Base-by-base conservation (phyloP, 2,888 invertebrate species). In the Zygothrica quintamaculata region DNA sequence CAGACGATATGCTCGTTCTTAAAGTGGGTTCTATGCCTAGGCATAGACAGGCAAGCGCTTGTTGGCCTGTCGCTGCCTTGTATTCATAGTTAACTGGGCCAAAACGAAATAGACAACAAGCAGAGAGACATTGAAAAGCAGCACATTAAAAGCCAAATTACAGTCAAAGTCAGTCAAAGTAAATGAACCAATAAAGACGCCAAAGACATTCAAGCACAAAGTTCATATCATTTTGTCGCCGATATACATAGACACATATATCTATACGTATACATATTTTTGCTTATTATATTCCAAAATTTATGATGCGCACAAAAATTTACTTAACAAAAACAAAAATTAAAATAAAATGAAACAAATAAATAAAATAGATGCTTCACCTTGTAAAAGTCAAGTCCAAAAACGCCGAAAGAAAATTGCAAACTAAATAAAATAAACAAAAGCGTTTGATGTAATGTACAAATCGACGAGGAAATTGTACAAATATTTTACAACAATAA, bases 401-500 rank as follows among this genome's bases (percentile, higher is more conserved):
- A 13, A 34, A 6, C 42, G 18, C 43, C 53, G n/a, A 51, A 31
- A 55, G 36, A 36, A 64, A 65, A 50, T 36, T 62, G 43, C 40
- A 44, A 42, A 15, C 11, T 52, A 77, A 84, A 67, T 50, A 77
- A 80, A 84, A 84, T 75, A 80, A 87, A 84, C 81, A 84, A 39
- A 34, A 9, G 31, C 36, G 26, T 44, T 36, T 50, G 43, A 52
- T n/a, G 22, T 65, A 69, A 61, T 79, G 69, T 76, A 59, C 73
- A 65, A 79, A 69, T 79, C 73, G 37, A 69, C 65, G 65, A 61
- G 70, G 48, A 79, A 66, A 74, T 66, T 56, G 43, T 52, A 62
- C 56, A 74, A 77, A 86, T 84, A 77, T 77, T 68, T 65, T 65
- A 77, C 81, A 66, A 84, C 57, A 80, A 80, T 77, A 86, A 80